A percentile compares a stretch with the other conserved stretches of the same genome.
These are phyloP conservation scores for Lynx canadensis DNA, from an alignment of 2,113 vertebrate genomes.

Conservation along the genomic window DNA sequence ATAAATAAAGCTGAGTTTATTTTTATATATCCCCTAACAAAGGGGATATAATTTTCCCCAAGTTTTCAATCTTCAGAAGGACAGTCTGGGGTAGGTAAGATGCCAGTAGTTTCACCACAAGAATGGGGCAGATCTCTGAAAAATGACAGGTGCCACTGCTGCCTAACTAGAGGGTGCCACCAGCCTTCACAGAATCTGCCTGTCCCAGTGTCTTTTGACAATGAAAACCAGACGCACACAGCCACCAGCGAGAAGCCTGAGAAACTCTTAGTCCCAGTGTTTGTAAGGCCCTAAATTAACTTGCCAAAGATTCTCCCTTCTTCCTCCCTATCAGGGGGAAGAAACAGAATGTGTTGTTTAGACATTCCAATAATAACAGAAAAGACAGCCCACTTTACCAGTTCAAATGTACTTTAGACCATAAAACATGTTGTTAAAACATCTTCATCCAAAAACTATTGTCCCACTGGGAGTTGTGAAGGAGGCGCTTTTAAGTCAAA, in stretches of 20 bases:
- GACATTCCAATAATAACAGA: background rate
- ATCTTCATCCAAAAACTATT: constrained; percentile 9
- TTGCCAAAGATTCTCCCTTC: constrained; percentile 12
- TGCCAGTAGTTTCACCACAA: background rate
- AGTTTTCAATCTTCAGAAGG: background rate
- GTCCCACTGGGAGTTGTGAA: background rate
- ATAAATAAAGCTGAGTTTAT: background rate
- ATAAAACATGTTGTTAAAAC: background rate
- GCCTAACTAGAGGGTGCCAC: background rate
- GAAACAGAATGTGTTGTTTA: background rate
- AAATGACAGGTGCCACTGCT: background rate
- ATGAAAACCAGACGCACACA: background rate
- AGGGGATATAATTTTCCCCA: background rate
- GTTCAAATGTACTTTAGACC: constrained; percentile 33
- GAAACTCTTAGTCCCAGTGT: background rate
- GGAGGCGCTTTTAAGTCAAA: background rate
- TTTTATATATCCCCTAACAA: background rate
- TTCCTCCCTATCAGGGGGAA: background rate
- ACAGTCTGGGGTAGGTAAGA: background rate
- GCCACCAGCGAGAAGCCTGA: background rate
- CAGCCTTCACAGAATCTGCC: background rate
- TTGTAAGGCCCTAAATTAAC: constrained; percentile 25
- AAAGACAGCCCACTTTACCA: constrained; percentile 20
- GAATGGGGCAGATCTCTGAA: background rate
- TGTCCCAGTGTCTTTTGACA: background rate